Evolutionary conservation across 2,797 vertebrate genomes (phyloP), one percentile per base, ranked within the genome.

Genomic region (Cyprinella venusta): DNA sequence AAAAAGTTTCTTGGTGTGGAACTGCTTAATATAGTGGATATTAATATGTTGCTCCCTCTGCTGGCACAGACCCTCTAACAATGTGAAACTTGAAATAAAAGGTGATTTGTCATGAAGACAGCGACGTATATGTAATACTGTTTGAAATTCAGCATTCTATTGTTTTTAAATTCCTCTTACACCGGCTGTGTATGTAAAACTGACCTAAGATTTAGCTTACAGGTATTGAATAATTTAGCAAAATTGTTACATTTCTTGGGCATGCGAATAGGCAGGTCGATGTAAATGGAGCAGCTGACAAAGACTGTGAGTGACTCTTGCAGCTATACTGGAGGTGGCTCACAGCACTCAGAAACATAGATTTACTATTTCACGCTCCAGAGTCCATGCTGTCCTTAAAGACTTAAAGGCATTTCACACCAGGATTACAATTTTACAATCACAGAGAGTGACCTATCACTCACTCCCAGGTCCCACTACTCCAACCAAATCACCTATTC

Each of bases 361-460:
- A 94, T 92, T 94, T 94, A 93, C 93, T 93, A 94, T 94, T 94
- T 95, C 94, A 94, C 91, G 92, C 94, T 93, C 92, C 93, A 93
- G 92, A 91, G 91, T 95, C 90, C 92, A 88, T 91, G 92, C 90
- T 93, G 93, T 94, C 93, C 91, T 91, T 92, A 93, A 92, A 94
- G 92, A 92, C 92, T 91, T 88, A 88, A 89, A 94, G 90, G 93
- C 91, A 93, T 94, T 93, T 93, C 91, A 91, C 88, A 86, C 91
- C 92, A 92, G 93, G 92, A 93, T 94, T 94, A 94, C 90, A 92
- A 92, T 93, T 93, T 91, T 91, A 92, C 90, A 88, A 93, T 94
- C 91, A 91, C 91, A 89, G 88, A 92, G 92, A 92, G 92, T 85
- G 80, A 91, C 91, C 91, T 89, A 92, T 92, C 90, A 90, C 86